Evolutionary conservation across 2,797 vertebrate genomes (phyloP).

Genomic region (Somateria mollissima): DNA sequence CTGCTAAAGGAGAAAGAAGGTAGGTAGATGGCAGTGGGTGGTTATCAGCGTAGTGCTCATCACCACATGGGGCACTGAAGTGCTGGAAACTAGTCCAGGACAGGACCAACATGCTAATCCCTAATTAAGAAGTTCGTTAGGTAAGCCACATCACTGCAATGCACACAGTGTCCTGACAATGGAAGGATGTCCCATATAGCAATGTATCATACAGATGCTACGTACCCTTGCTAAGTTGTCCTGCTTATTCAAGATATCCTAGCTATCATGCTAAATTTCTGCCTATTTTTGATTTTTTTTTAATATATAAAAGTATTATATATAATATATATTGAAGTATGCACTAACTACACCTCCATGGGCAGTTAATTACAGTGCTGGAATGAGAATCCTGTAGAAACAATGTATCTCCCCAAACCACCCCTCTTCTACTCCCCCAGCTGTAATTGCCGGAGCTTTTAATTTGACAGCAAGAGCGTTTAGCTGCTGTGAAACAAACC

Average conservation of each 20-base stretch:
- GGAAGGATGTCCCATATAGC: not conserved
- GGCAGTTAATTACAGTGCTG: not conserved
- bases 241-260: not conserved
- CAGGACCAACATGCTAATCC: not conserved
- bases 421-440: not conserved
- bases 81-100: not conserved
- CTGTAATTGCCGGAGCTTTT: not conserved
- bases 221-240: not conserved
- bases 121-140: not conserved
- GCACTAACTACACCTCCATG: not conserved
- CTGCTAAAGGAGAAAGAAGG: no score
- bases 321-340: not conserved
- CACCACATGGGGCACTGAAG: not conserved
- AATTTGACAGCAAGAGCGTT: not conserved
- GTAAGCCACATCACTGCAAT: not conserved
- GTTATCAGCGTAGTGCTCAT: not conserved
- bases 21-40: no score
- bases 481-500: not conserved
- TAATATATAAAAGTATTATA: no score
- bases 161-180: not conserved
- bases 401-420: not conserved
- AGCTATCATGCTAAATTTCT: rapidly evolving
- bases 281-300: not conserved
- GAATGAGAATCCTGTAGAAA: not conserved
- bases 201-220: no score